These are phyloP conservation scores for Anadara kagoshimensis DNA, from an alignment of 1,140 invertebrate genomes.

Conservation along the genomic window DNA sequence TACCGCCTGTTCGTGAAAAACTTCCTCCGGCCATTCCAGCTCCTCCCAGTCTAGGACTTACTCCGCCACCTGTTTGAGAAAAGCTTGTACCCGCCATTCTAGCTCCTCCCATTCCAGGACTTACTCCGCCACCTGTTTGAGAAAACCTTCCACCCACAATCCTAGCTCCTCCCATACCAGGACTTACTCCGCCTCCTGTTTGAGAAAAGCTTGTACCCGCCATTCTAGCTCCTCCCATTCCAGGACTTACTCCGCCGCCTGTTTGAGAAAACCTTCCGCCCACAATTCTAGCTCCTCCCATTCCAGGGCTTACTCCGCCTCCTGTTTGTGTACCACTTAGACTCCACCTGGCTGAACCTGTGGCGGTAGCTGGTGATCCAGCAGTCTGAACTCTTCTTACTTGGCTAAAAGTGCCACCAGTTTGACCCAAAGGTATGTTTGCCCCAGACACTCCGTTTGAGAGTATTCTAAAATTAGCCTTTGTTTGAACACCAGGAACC, in stretches of 20 bases:
- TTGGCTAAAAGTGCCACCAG: neutral
- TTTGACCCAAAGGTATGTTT: neutral
- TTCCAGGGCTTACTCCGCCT: neutral
- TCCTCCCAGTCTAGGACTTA: neutral
- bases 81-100: neutral
- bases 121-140: neutral
- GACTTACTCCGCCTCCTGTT: neutral
- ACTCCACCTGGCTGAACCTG: neutral
- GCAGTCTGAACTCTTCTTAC: constrained; percentile 2
- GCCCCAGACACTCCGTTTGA: neutral
- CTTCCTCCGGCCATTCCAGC: neutral
- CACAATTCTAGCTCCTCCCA: neutral
- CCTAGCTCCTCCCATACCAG: neutral
- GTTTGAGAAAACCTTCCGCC: neutral
- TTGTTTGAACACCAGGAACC: neutral
- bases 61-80: neutral
- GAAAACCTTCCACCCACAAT: neutral
- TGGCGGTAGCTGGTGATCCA: neutral
- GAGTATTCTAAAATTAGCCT: neutral
- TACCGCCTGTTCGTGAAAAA: no score
- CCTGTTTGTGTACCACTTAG: neutral
- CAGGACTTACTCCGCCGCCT: neutral
- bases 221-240: constrained; percentile 6
- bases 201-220: neutral
- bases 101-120: neutral